phyloP scores from a whole-genome alignment of 1,140 invertebrate genomes.

The Brachionus paranguensis region DNA sequence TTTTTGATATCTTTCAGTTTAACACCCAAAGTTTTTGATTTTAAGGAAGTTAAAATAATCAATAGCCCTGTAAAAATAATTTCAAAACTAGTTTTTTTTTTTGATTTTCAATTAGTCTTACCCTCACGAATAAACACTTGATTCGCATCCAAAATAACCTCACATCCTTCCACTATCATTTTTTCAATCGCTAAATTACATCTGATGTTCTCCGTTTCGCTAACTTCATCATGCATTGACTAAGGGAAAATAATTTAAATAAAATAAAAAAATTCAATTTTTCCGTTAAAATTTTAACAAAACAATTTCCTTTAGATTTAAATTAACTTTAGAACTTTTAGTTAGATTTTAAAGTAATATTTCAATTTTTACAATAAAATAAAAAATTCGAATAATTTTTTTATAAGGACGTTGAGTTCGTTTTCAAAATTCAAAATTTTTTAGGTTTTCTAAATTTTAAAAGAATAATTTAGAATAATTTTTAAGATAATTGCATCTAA shows the following conservation, averaged over 20 bases:
- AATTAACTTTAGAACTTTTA: too few relatives aligned
- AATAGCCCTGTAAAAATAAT: conserved; percentile 60
- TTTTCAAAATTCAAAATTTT: too few relatives aligned
- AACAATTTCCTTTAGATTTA: too few relatives aligned
- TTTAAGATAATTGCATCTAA: too few relatives aligned
- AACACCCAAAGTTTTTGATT: conserved; percentile 60
- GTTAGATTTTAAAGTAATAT: too few relatives aligned
- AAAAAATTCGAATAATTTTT: too few relatives aligned
- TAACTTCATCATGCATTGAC: conserved; percentile 63
- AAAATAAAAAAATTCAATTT: background rate
- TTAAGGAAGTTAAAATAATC: conserved; percentile 65
- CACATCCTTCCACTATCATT: conserved; percentile 90
- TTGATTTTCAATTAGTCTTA: conserved; percentile 40
- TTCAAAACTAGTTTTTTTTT: background rate
- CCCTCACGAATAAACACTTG: conserved; percentile 65
- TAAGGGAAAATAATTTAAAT: conserved; percentile 41
- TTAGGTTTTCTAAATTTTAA: too few relatives aligned
- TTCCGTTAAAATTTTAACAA: too few relatives aligned
- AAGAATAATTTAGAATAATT: too few relatives aligned
- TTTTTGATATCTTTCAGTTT: conserved; percentile 63
- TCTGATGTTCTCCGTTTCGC: conserved; percentile 84
- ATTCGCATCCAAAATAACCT: conserved; percentile 85
- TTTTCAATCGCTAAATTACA: conserved; percentile 86
- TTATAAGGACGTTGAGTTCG: too few relatives aligned
- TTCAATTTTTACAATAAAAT: too few relatives aligned